phyloP scores from a whole-genome alignment of 2,888 invertebrate species.

The Chydorus sphaericus region DNA sequence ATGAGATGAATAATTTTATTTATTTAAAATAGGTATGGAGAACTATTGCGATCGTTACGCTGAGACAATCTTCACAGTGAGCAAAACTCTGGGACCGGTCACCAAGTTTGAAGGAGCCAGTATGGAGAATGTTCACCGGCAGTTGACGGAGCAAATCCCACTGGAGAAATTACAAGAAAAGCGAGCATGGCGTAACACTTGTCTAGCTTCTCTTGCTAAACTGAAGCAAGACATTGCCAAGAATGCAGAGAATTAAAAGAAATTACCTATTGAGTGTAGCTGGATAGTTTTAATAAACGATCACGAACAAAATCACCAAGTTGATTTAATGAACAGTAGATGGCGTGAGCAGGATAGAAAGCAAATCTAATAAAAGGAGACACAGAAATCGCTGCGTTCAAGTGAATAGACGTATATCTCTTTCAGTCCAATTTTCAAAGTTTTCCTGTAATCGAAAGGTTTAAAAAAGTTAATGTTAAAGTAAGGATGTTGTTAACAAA shows the following conservation, averaged over 20 bases:
- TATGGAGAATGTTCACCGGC: conserved; percentile 49
- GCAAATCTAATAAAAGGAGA: too few relatives aligned
- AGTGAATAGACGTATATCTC: too few relatives aligned
- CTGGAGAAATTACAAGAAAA: conserved; percentile 54
- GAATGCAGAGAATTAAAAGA: not conserved
- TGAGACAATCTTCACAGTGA: conserved; percentile 43
- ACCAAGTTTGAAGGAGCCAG: conserved; percentile 56
- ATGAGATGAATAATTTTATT: not conserved
- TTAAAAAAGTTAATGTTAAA: too few relatives aligned
- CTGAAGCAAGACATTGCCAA: conserved; percentile 48
- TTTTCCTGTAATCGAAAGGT: too few relatives aligned
- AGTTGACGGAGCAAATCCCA: conserved; percentile 57
- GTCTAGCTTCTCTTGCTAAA: conserved; percentile 60
- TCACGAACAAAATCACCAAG: too few relatives aligned
- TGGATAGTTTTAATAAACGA: too few relatives aligned
- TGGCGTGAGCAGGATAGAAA: too few relatives aligned
- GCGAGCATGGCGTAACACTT: conserved; percentile 67
- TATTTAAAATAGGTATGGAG: conserved; percentile 34
- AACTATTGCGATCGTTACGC: conserved; percentile 46
- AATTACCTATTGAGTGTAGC: too few relatives aligned
- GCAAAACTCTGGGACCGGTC: conserved; percentile 56
- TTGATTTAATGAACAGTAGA: too few relatives aligned
- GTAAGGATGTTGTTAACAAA: too few relatives aligned
- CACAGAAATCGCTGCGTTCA: too few relatives aligned
- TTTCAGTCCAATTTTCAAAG: too few relatives aligned